Conservation (phyloP, 1,140 invertebrate genomes). For the Lordiphosa mommai region DNA sequence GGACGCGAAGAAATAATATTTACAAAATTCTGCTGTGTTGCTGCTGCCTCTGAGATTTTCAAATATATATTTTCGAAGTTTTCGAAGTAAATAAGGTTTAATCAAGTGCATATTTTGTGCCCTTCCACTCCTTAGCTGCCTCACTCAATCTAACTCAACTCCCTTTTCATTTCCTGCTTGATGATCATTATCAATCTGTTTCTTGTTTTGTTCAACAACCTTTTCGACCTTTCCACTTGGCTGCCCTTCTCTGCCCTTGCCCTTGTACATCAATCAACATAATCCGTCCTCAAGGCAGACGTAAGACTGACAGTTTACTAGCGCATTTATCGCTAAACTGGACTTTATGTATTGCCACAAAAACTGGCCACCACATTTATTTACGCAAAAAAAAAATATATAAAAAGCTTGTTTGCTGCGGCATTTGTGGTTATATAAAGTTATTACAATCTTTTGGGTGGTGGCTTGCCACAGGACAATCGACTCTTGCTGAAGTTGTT, state of each 20-base stretch:
- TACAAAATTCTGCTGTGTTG: no score
- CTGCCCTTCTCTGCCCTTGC: slow-evolving; percentile 16
- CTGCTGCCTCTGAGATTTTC: no score
- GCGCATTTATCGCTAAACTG: slow-evolving; percentile 12
- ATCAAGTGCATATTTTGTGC: no score
- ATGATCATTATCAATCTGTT: no score
- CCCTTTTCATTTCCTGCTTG: no score
- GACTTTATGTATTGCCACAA: slow-evolving; percentile 22
- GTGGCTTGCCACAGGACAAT: slow-evolving; percentile 39
- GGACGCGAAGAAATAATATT: no score
- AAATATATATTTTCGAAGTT: no score
- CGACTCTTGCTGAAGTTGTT: slow-evolving; percentile 26
- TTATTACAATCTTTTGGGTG: slow-evolving; percentile 19
- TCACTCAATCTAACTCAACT: no score
- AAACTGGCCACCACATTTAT: slow-evolving; percentile 14
- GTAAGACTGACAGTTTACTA: neutral
- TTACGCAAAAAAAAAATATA: slow-evolving; percentile 28
- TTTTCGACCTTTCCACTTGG: slow-evolving; percentile 15
- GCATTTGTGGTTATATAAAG: slow-evolving; percentile 52
- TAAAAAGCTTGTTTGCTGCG: slow-evolving; percentile 39
- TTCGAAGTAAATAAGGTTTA: no score
- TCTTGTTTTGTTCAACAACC: neutral
- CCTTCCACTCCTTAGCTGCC: no score
- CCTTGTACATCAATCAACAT: slow-evolving; percentile 24
- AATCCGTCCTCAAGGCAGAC: neutral